Evolutionary conservation across 2,113 vertebrate genomes (phyloP).

Genomic region (Neomonachus schauinslandi): DNA sequence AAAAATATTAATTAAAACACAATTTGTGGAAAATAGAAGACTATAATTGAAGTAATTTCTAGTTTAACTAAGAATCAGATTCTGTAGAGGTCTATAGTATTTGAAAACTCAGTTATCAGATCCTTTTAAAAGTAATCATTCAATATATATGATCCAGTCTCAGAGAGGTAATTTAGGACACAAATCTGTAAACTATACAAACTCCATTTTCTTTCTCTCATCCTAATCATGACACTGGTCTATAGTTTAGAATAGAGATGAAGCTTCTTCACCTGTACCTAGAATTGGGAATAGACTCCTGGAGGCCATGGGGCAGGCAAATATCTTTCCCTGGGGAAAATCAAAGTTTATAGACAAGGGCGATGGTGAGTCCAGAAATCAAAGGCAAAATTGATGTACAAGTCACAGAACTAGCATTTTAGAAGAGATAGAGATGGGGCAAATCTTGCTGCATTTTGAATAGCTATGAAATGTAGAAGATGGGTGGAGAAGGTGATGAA

Average conservation of each 20-base stretch:
- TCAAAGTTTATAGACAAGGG: neutral
- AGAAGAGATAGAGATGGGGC: neutral
- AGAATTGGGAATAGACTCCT: neutral
- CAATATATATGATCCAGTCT: neutral
- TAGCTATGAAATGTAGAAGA: neutral
- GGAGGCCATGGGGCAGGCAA: neutral
- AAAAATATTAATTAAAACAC: neutral
- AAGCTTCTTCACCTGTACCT: neutral
- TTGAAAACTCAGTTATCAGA: neutral
- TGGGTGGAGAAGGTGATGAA: neutral
- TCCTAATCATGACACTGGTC: neutral
- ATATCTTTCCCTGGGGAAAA: neutral
- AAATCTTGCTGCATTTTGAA: neutral
- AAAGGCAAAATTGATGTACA: neutral
- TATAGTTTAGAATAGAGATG: neutral
- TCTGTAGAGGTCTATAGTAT: neutral
- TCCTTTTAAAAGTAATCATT: neutral
- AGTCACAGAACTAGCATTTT: neutral
- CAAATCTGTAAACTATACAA: neutral
- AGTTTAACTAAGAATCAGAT: neutral
- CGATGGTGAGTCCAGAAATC: neutral
- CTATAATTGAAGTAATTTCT: neutral
- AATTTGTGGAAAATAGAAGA: neutral
- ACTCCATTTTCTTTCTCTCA: neutral
- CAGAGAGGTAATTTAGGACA: neutral